A percentile compares a stretch with the other conserved stretches of the same genome.
Conservation (phyloP, 2,113 vertebrate genomes). For the Bothrops jararaca region DNA sequence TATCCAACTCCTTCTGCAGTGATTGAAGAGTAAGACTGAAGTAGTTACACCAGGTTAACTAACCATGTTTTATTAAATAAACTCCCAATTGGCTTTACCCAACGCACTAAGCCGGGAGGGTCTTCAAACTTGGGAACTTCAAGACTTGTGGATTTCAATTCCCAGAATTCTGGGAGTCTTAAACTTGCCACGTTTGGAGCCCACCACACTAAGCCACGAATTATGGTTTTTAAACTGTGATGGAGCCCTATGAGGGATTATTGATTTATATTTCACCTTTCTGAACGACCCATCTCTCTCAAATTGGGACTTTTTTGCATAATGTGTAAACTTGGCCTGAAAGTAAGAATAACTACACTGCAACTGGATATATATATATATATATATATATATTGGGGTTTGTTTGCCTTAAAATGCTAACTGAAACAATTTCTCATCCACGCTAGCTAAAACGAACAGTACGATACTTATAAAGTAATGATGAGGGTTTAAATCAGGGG, state of each 20-base stretch:
- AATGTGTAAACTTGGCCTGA: background rate
- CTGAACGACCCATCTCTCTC: background rate
- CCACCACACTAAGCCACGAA: too few relatives aligned
- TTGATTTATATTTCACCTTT: background rate
- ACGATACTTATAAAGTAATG: background rate
- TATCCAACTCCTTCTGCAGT: constrained; percentile 77
- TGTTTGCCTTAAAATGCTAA: background rate
- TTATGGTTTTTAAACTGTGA: background rate
- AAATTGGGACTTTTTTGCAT: background rate
- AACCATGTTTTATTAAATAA: background rate
- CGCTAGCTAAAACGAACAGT: background rate
- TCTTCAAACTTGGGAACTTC: too few relatives aligned
- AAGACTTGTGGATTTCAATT: too few relatives aligned
- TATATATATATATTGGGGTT: background rate
- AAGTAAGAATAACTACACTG: background rate
- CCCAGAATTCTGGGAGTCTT: too few relatives aligned
- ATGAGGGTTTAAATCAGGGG: background rate
- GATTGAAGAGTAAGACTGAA: background rate
- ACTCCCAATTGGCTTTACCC: background rate
- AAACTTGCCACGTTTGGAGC: too few relatives aligned
- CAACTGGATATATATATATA: too few relatives aligned
- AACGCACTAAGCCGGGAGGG: background rate
- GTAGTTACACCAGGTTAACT: background rate
- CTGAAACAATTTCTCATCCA: background rate
- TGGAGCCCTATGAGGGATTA: background rate